phyloP scores from a whole-genome alignment of 2,888 invertebrate species.

The Perizoma affinitatum region DNA sequence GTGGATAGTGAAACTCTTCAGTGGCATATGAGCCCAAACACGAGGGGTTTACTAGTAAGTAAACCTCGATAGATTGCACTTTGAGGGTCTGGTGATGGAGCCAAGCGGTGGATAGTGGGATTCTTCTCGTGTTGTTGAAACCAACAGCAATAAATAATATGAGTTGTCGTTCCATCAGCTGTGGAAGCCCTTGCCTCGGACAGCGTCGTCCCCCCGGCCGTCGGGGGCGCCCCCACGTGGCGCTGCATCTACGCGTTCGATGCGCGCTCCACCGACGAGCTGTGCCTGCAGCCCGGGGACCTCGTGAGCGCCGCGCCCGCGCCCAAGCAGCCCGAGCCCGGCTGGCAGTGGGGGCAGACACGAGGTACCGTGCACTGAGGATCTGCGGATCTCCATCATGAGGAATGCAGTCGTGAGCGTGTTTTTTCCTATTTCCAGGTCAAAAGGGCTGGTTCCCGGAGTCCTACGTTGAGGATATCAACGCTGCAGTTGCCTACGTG shows the following conservation, averaged over 20 bases:
- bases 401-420: no score
- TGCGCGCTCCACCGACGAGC: constrained; percentile 95
- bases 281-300: constrained; percentile 97
- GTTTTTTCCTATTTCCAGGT: constrained; percentile 55
- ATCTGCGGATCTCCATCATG: no score
- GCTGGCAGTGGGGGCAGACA: constrained; percentile 98
- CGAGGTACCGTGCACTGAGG: constrained; percentile 82
- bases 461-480: constrained; percentile 94
- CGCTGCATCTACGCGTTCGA: constrained; percentile 97
- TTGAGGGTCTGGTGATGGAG: no score
- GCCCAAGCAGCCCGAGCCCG: constrained; percentile 94
- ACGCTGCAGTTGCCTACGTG: constrained; percentile 58
- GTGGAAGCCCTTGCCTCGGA: constrained; percentile 27
- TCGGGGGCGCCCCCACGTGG: constrained; percentile 80
- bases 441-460: constrained; percentile 98
- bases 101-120: no score
- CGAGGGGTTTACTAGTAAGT: no score
- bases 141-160: no score
- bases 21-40: no score
- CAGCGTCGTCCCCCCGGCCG: constrained; percentile 16
- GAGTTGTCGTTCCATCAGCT: background rate
- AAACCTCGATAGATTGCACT: no score
- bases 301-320: constrained; percentile 90
- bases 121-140: no score
- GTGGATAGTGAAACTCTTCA: no score